Base-by-base conservation (phyloP, 2,797 vertebrate species). In the Enteromius trimaculatus region DNA sequence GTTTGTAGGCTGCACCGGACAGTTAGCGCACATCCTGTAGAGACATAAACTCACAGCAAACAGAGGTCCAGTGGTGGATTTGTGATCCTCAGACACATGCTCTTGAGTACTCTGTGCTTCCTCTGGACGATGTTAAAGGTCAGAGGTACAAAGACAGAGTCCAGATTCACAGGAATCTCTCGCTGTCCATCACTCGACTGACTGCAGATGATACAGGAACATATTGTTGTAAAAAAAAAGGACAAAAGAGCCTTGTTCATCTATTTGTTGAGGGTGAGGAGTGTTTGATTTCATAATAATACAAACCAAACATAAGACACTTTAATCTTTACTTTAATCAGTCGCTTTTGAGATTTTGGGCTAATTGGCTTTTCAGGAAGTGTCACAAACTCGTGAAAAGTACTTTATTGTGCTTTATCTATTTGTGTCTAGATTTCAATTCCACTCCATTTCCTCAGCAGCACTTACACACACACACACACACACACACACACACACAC, bases 191-290 rank as follows among this genome's bases (percentile, higher is more conserved):
- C 77, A 23, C 62, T 79, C 60, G 4, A 5, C 62, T 79, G 10
- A 23, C 42, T 23, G 0, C 34, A 65, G 19, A 66, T 0, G 77
- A 79, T 44, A 0, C 13, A n/a, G 29, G 19, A 34, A 1, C 0
- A 2, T 72, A 72, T 3, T 16, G 26, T 2, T 79, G 62, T 66
- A 16, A 16, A 13, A 47, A 47, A 0, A 3, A 3, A 7, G 11
- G 17, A 19, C 2, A 2, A 19, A 0, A 0, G 17, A 2, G 16
- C 49, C 0, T 0, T 3, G 34, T 21, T 47, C 0, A 17, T 0
- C 39, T 64, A 64, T 0, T 1, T 13, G 1, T 77, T 47, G 23
- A 47, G 8, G 76, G 76, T 47, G 26, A 47, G 10, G 10, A 77
- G 11, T 0, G 9, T 44, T 77, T n/a, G 26, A 34, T 14, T 16